Base-by-base conservation (phyloP, 2,113 vertebrate genomes). In the Pachypanchax playfairii region DNA sequence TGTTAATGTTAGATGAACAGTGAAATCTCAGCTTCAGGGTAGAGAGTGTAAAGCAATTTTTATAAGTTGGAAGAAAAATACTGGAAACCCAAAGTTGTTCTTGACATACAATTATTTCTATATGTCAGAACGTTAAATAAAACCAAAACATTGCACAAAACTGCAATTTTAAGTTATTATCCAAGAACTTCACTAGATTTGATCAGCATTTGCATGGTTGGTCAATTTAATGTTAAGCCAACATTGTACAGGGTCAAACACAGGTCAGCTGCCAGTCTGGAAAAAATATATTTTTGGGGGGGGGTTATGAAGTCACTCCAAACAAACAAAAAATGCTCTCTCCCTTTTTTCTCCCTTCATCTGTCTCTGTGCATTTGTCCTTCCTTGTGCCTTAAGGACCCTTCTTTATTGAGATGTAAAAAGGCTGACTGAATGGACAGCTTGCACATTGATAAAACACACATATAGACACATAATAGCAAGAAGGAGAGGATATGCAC, bases 381-480 rank as follows among this genome's bases (percentile, higher is more conserved):
- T 81, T 84, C 61, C 53, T 65, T 36, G 28, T 13, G 47, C 62
- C 75, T 78, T 59, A 65, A 73, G 83, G 73, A 70, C 79, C 79
- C 69, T 62, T 61, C 58, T 33, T 44, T 57, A 80, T 60, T 75
- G 65, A 74, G 77, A 85, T 72, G 70, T 74, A 85, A 73, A 60
- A 68, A 79, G 67, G 67, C 70, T 77, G 66, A 68, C 69, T 82
- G 76, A 70, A 62, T 66, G 67, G 59, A 70, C 5, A 26, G 53
- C 62, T 75, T 54, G 46, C 57, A 71, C 62, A 77, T 70, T 79
- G 79, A 84, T 86, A 70, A 84, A 84, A 85, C n/a, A 85, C 51
- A 67, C 60, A 65, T 26, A 2, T 58, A 33, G 26, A 58, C 31
- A 21, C 2, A 35, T 48, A 36, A 63, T 65, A 48, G 20, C 43